Evolutionary conservation across 2,888 invertebrate species (phyloP).

Genomic region (Xanthia icteritia): DNA sequence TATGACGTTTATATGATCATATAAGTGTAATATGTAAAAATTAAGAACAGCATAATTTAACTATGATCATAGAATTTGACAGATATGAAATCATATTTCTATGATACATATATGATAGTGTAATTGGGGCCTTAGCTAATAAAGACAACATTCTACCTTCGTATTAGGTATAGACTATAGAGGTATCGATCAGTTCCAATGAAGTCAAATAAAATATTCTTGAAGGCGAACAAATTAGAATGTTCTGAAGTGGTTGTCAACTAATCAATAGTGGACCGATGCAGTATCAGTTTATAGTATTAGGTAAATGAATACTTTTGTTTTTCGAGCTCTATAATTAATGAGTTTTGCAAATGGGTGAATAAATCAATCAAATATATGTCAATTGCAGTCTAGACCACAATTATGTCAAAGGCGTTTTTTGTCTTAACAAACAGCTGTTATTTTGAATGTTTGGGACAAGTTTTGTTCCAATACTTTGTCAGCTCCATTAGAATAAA

Average conservation of each 20-base stretch:
- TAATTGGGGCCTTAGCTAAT: too few relatives aligned
- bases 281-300: neutral
- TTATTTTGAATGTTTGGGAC: neutral
- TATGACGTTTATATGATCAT: too few relatives aligned
- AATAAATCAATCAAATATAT: neutral
- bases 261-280: constrained; percentile 16
- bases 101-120: too few relatives aligned
- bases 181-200: constrained; percentile 10
- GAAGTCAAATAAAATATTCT: constrained; percentile 3
- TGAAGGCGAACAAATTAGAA: constrained; percentile 29
- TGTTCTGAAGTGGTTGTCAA: neutral
- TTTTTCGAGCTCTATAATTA: neutral
- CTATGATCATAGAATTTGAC: too few relatives aligned
- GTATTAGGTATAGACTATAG: too few relatives aligned
- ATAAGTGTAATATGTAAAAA: too few relatives aligned
- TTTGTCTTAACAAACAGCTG: neutral
- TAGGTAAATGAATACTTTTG: neutral
- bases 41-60: too few relatives aligned
- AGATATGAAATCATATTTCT: too few relatives aligned
- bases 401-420: neutral
- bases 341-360: neutral
- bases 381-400: neutral
- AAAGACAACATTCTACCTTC: too few relatives aligned
- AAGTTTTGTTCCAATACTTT: neutral
- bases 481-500: neutral